Evolutionary conservation across 2,113 vertebrate genomes (phyloP), one percentile per base, ranked within the genome.

Genomic region (Martes martes): DNA sequence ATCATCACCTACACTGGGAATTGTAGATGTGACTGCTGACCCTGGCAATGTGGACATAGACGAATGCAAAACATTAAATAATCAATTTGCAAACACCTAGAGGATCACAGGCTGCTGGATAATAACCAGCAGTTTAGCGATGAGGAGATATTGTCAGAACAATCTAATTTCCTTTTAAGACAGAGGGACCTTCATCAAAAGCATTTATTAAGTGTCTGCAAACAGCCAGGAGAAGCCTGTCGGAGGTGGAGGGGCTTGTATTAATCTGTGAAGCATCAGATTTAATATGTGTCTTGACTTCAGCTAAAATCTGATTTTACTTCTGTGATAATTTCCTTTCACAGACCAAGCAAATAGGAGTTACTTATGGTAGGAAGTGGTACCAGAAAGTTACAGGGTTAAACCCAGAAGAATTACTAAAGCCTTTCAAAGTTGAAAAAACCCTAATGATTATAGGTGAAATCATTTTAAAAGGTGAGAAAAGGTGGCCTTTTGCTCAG

Each of bases 131-230:
- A 92, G 59, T 86, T 97, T 93, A 95, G 97, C 2, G 88, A 97
- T 96, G 94, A 93, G 74, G 39, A 67, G 87, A 96, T 94, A 94
- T 50, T 96, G 96, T 96, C 94, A 95, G 88, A 94, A 90, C 94
- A 91, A 95, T 97, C 96, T 94, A 89, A 97, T 98, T 97, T 98
- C 97, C 97, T 97, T 95, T 98, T 61, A 94, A 98, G 97, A 96
- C 86, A 96, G 94, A 96, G 81, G 15, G 80, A 89, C 57, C 76
- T 92, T 97, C 94, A 95, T 92, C 94, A 92, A 79, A 96, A 94
- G 59, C 71, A n/a, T 97, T 96, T 97, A 97, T 96, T 81, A 96
- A 96, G 90, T 86, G 69, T 97, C 92, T 88, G 74, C 83, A 57
- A 84, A 95, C 18, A 4, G 91, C 74, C 11, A 6, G 59, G 85